A percentile compares a stretch with the other conserved stretches of the same genome.
Conservation (phyloP, 2,113 vertebrate species). For the human (Homo sapiens) region DNA sequence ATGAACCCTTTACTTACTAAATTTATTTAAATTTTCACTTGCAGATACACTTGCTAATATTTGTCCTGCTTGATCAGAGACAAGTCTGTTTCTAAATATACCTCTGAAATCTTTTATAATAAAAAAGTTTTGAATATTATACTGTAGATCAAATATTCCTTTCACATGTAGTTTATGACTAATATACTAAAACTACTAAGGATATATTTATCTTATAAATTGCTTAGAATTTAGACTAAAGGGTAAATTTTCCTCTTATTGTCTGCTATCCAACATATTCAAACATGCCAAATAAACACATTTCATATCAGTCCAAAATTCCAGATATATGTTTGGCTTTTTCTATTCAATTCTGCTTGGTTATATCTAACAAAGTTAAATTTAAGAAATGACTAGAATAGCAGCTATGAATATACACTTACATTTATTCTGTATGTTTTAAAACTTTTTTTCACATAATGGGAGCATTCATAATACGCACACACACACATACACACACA, state of each 20-base stretch:
- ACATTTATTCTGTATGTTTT: neutral
- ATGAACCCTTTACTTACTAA: slow-evolving; percentile 47
- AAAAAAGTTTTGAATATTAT: neutral
- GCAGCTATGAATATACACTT: neutral
- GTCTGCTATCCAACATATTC: neutral
- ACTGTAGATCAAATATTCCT: neutral
- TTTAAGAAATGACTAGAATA: neutral
- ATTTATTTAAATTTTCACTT: slow-evolving; percentile 54
- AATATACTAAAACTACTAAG: neutral
- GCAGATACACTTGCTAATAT: slow-evolving; percentile 3
- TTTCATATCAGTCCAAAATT: neutral
- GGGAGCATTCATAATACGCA: neutral
- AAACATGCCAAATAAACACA: neutral
- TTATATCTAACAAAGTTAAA: neutral
- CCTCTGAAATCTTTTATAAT: neutral
- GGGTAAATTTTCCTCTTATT: neutral
- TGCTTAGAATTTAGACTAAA: neutral
- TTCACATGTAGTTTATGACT: neutral
- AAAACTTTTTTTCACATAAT: neutral
- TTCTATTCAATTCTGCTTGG: neutral
- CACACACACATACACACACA: neutral
- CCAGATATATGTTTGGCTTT: neutral
- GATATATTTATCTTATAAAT: neutral
- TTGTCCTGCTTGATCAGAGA: neutral
- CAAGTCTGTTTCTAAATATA: neutral